Conservation (phyloP, 2,113 vertebrate genomes). For the Telmatochromis bifrenatus region DNA sequence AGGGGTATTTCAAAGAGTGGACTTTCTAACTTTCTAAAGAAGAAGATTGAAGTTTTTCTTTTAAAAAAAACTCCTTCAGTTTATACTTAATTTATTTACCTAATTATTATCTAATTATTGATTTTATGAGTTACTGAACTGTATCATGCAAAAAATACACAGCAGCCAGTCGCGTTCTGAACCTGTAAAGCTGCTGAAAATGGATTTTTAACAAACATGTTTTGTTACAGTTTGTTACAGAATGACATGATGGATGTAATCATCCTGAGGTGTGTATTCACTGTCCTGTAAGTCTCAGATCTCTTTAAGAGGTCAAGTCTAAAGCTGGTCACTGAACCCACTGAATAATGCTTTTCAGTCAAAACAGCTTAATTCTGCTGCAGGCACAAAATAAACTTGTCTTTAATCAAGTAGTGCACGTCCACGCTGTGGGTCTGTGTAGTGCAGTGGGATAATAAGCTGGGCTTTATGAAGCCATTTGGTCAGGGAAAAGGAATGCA, state of each 20-base stretch:
- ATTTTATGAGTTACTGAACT: not conserved
- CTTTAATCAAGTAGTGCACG: not conserved
- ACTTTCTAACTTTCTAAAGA: not conserved
- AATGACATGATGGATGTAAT: not conserved
- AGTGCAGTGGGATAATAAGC: not conserved
- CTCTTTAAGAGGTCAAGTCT: slow-evolving; percentile 2
- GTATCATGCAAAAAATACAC: not conserved
- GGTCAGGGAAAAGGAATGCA: slow-evolving; percentile 12
- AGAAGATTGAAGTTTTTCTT: not conserved
- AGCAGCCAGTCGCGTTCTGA: not conserved
- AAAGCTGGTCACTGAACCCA: not conserved
- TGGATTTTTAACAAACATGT: not conserved
- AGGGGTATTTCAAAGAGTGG: not conserved
- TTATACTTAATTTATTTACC: not conserved
- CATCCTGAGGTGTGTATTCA: not conserved
- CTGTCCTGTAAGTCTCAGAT: not conserved
- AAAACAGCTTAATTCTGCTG: not conserved
- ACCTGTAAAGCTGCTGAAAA: not conserved
- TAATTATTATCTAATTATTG: not conserved
- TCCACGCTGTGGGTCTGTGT: not conserved
- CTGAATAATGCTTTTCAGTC: not conserved
- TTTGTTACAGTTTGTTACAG: not conserved
- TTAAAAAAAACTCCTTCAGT: not conserved
- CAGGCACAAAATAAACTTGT: not conserved
- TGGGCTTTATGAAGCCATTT: not conserved